Percentiles rank a stretch among this genome's conserved stretches.
phyloP scores from a whole-genome alignment of 2,113 vertebrate species.

The Marmota flaviventris region DNA sequence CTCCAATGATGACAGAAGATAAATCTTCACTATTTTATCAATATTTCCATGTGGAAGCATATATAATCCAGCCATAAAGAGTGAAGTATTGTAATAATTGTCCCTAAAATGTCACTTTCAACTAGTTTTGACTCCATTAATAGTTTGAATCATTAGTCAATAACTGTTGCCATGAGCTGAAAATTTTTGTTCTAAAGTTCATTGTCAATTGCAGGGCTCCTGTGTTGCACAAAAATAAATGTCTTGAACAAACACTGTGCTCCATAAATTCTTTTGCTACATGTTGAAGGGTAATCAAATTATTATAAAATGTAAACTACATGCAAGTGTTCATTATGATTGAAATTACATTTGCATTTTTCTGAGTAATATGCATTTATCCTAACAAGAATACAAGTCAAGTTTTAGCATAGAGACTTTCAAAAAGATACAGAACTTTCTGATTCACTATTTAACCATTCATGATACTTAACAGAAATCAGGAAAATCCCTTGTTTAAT shows the following conservation, averaged over 20 bases:
- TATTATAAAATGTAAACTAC: slow-evolving; percentile 16
- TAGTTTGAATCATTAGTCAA: slow-evolving; percentile 60
- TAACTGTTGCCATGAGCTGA: slow-evolving; percentile 57
- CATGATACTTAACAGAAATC: slow-evolving; percentile 32
- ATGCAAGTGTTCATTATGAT: not conserved
- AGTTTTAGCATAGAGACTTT: slow-evolving; percentile 18
- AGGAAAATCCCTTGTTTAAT: not conserved
- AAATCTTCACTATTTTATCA: slow-evolving; percentile 62
- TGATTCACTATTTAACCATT: slow-evolving; percentile 26
- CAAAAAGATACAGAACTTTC: slow-evolving; percentile 36
- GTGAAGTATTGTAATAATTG: slow-evolving; percentile 51
- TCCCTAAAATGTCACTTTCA: slow-evolving; percentile 59
- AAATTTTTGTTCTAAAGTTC: slow-evolving; percentile 66
- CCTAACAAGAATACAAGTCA: not conserved
- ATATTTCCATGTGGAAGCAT: slow-evolving; percentile 51
- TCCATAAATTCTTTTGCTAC: not conserved
- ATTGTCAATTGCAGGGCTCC: slow-evolving; percentile 12
- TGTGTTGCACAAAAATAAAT: slow-evolving; percentile 33
- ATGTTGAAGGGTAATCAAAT: slow-evolving; percentile 11
- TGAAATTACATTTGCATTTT: slow-evolving; percentile 41
- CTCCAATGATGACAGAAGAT: slow-evolving; percentile 52
- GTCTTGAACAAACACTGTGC: not conserved
- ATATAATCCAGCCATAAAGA: slow-evolving; percentile 60
- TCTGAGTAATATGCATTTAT: not conserved
- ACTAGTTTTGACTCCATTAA: slow-evolving; percentile 59